Evolutionary conservation across 2,888 invertebrate genomes (phyloP).

Genomic region (Athalia rosae): DNA sequence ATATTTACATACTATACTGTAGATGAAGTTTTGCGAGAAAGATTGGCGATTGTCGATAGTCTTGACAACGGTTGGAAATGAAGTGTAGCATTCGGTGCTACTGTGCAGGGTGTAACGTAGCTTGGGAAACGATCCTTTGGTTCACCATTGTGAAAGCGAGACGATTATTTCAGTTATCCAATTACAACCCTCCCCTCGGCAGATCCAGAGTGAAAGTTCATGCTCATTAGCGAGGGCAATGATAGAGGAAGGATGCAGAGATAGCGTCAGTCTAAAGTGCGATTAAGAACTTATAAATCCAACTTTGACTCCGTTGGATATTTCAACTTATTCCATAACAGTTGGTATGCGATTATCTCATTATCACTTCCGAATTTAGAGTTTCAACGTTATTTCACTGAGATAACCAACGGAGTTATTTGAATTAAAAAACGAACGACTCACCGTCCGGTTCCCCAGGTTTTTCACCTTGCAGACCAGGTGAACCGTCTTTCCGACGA

Average conservation of each 20-base stretch:
- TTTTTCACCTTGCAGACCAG: slow-evolving; percentile 74
- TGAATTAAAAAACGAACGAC: slow-evolving; percentile 48
- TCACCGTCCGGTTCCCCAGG: slow-evolving; percentile 74
- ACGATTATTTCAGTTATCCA: slow-evolving; percentile 54
- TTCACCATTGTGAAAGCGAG: slow-evolving; percentile 49
- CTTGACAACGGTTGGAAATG: slow-evolving; percentile 8
- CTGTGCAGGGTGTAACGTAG: neutral
- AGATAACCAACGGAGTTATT: neutral
- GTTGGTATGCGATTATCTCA: neutral
- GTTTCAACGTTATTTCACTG: neutral
- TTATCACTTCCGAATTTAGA: slow-evolving; percentile 16
- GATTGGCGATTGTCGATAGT: neutral
- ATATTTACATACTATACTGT: no score
- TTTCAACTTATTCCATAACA: neutral
- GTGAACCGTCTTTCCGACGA: slow-evolving; percentile 74
- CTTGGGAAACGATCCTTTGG: slow-evolving; percentile 30
- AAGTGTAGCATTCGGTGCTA: slow-evolving; percentile 6
- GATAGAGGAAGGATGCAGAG: neutral
- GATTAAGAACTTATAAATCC: slow-evolving; percentile 34
- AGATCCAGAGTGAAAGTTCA: slow-evolving; percentile 29
- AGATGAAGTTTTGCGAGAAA: neutral
- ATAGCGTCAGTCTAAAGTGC: slow-evolving; percentile 33
- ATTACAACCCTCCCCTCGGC: slow-evolving; percentile 47
- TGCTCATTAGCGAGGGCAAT: slow-evolving; percentile 23
- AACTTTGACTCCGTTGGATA: slow-evolving; percentile 18